These are phyloP conservation scores for Drosophila buzzatii DNA, from an alignment of 2,888 invertebrate species.

Conservation along the genomic window DNA sequence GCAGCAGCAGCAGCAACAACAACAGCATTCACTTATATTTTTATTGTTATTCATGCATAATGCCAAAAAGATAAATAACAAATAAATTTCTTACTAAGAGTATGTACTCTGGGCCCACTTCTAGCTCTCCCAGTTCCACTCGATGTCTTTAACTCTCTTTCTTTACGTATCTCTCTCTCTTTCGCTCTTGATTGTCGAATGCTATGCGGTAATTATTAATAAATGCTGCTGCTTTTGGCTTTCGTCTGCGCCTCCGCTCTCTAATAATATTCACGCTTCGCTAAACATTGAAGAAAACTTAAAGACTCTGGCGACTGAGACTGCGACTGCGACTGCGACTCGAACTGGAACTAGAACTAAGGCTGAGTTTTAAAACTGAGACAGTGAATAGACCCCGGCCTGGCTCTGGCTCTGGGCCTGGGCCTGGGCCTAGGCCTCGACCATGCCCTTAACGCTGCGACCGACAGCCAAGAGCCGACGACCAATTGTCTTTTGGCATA, in stretches of 20 bases:
- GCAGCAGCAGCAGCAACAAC: conserved; percentile 22
- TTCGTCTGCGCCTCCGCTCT: conserved; percentile 42
- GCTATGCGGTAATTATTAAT: conserved; percentile 74
- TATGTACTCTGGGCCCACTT: conserved; percentile 29
- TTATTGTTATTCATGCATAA: conserved; percentile 79
- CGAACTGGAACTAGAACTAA: conserved; percentile 42
- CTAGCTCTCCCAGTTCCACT: conserved; percentile 12
- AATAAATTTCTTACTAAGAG: conserved; percentile 68
- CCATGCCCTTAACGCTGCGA: conserved; percentile 67
- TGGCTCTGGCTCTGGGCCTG: conserved; percentile 22
- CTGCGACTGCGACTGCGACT: conserved; percentile 44
- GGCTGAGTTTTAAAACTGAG: conserved; percentile 30
- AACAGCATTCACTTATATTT: conserved; percentile 65
- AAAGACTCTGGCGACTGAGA: conserved; percentile 52
- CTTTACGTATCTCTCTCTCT: conserved; percentile 1
- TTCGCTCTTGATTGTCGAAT: conserved; percentile 20
- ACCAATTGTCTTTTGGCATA: conserved; percentile 81
- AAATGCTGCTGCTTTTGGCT: conserved; percentile 64
- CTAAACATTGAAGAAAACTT: conserved; percentile 76
- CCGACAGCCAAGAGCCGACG: conserved; percentile 51
- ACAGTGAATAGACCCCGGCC: conserved; percentile 21
- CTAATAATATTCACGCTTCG: conserved; percentile 76
- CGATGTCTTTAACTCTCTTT: conserved; percentile 9
- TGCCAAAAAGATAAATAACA: conserved; percentile 79
- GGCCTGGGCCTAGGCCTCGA: conserved; percentile 37